These are phyloP conservation scores for Chloropsis cyanopogon DNA, from an alignment of 2,113 vertebrate genomes.

Conservation along the genomic window DNA sequence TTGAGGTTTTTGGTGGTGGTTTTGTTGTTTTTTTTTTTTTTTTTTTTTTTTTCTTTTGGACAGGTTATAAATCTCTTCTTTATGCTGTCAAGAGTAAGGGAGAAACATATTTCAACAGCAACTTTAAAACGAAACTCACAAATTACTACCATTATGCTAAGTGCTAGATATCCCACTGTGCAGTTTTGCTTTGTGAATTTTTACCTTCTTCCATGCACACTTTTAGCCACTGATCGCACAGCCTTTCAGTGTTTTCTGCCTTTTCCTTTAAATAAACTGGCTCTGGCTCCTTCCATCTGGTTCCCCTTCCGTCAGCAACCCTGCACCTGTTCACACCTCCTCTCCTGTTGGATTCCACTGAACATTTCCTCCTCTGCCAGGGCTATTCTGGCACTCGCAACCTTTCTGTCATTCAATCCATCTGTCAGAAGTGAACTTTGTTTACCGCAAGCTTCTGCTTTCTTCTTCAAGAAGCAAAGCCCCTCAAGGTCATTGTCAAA, in stretches of 20 bases:
- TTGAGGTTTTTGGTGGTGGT: neutral
- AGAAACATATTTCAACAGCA: slow-evolving; percentile 75
- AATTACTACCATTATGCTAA: slow-evolving; percentile 83
- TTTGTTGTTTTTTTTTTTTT: neutral
- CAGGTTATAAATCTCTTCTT: slow-evolving; percentile 69
- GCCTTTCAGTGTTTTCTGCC: slow-evolving; percentile 86
- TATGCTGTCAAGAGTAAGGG: slow-evolving; percentile 66
- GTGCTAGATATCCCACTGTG: slow-evolving; percentile 81
- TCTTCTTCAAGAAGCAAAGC: slow-evolving; percentile 98
- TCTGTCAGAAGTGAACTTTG: slow-evolving; percentile 99
- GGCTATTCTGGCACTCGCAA: slow-evolving; percentile 98
- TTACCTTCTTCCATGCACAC: slow-evolving; percentile 83
- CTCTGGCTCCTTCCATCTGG: slow-evolving; percentile 99
- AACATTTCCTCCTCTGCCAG: slow-evolving; percentile 97
- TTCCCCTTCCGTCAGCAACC: slow-evolving; percentile 99
- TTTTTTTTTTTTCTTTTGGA: neutral
- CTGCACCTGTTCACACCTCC: slow-evolving; percentile 99
- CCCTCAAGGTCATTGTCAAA: slow-evolving; percentile 91
- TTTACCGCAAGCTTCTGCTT: slow-evolving; percentile 99
- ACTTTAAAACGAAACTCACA: slow-evolving; percentile 80
- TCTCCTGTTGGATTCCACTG: slow-evolving; percentile 99
- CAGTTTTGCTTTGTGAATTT: slow-evolving; percentile 84
- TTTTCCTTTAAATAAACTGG: slow-evolving; percentile 99
- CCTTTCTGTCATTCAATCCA: slow-evolving; percentile 99
- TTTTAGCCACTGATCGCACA: slow-evolving; percentile 85